Evolutionary conservation across 2,797 vertebrate genomes (phyloP).

Genomic region (Pangasius mekongensis): DNA sequence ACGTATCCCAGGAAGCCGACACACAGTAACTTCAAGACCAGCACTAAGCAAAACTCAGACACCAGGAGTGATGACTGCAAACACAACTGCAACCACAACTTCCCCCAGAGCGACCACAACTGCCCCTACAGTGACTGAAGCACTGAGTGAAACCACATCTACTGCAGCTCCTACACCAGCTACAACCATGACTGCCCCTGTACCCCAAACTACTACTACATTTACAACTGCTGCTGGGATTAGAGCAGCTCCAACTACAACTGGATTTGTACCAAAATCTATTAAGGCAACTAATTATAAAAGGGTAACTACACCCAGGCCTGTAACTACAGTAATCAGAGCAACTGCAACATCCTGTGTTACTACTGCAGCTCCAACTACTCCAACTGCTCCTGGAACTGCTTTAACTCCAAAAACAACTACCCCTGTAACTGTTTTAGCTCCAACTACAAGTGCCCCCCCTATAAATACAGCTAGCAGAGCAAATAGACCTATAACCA

Average conservation of each 20-base stretch:
- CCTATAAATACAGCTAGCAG: not conserved
- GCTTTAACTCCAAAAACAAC: not conserved
- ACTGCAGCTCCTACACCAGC: not conserved
- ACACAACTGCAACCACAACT: not conserved
- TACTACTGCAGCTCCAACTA: not conserved
- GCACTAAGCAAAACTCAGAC: not conserved
- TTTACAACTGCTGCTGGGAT: not conserved
- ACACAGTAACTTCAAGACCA: not conserved
- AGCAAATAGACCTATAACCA: not conserved
- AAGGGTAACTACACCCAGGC: not conserved
- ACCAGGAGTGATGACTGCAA: not conserved
- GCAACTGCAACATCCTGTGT: not conserved
- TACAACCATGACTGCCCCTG: not conserved
- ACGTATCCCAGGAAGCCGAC: not conserved
- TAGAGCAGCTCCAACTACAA: not conserved
- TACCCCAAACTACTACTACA: not conserved
- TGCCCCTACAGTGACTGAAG: not conserved
- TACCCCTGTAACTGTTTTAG: not conserved
- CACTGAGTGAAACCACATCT: not conserved
- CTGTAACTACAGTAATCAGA: not conserved
- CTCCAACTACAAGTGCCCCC: not conserved
- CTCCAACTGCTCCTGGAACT: not conserved
- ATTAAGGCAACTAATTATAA: not conserved
- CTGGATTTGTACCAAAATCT: not conserved
- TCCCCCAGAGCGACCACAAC: not conserved